phyloP scores from a whole-genome alignment of 2,113 vertebrate genomes.

The Larimichthys crocea region DNA sequence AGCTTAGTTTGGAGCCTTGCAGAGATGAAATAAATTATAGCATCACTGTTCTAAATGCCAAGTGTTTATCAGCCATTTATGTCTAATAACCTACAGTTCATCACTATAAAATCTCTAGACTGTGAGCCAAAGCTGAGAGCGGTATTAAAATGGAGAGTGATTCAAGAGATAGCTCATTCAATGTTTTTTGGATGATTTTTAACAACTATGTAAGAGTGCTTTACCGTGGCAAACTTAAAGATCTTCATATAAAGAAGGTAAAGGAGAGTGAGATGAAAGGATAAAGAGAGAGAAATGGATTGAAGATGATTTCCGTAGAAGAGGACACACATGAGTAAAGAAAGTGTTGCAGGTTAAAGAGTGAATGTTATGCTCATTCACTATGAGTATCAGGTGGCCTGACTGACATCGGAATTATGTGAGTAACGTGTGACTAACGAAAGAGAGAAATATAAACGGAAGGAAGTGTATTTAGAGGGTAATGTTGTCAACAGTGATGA shows the following conservation, averaged over 20 bases:
- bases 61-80: conserved; percentile 57
- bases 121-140: conserved; percentile 25
- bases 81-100: conserved; percentile 47
- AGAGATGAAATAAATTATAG: conserved; percentile 66
- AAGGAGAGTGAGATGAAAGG: background rate
- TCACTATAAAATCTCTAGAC: conserved; percentile 39
- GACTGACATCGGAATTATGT: background rate
- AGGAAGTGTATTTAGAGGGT: background rate
- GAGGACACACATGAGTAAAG: background rate
- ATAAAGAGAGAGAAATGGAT: background rate
- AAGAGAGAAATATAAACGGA: background rate
- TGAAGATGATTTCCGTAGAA: background rate
- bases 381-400: conserved; percentile 35
- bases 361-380: conserved; percentile 18
- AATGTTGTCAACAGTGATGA: background rate
- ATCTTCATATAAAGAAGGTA: conserved; percentile 16
- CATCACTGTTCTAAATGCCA: conserved; percentile 64
- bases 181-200: background rate
- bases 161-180: conserved; percentile 16
- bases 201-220: conserved; percentile 17
- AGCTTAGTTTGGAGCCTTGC: conserved; percentile 52
- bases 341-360: conserved; percentile 9
- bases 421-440: background rate
- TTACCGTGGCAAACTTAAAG: background rate
- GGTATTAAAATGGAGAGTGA: conserved; percentile 28